Evolutionary conservation across 1,140 invertebrate species (phyloP).

Genomic region (Homalodisca vitripennis): DNA sequence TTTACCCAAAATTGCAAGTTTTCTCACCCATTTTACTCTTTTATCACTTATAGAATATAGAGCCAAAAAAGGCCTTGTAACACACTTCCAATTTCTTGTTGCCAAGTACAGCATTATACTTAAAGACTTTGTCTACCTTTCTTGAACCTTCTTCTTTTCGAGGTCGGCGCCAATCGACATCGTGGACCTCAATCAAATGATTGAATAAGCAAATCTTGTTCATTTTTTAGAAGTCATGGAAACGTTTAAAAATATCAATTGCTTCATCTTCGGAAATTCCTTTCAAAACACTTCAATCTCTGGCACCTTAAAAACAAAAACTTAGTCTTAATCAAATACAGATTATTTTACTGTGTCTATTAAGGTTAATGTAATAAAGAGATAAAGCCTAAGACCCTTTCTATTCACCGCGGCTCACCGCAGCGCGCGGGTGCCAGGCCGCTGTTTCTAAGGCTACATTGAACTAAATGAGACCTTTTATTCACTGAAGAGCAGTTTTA

Average conservation of each 20-base stretch:
- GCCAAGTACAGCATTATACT: neutral
- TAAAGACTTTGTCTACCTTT: slow-evolving; percentile 10
- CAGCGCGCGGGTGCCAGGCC: too few species aligned
- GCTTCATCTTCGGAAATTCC: slow-evolving; percentile 13
- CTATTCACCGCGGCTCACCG: too few species aligned
- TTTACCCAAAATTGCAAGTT: slow-evolving; percentile 9
- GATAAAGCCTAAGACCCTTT: too few species aligned
- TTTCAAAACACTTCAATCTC: slow-evolving; percentile 22
- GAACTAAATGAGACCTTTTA: too few species aligned
- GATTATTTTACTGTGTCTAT: too few species aligned
- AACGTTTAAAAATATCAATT: slow-evolving; percentile 11
- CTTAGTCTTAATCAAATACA: too few species aligned
- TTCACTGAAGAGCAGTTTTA: too few species aligned
- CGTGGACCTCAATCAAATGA: neutral
- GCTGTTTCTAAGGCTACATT: too few species aligned
- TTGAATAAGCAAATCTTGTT: slow-evolving; percentile 19
- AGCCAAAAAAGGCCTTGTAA: slow-evolving; percentile 18
- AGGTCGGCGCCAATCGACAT: slow-evolving; percentile 20
- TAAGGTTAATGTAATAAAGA: too few species aligned
- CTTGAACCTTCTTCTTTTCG: slow-evolving; percentile 19
- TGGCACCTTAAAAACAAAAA: too few species aligned
- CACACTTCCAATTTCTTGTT: slow-evolving; percentile 17
- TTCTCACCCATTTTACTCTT: slow-evolving; percentile 23
- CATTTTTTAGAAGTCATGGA: slow-evolving; percentile 22
- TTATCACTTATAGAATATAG: slow-evolving; percentile 5